These are phyloP conservation scores for Epinephelus fuscoguttatus DNA, from an alignment of 2,113 vertebrate species.

Conservation along the genomic window DNA sequence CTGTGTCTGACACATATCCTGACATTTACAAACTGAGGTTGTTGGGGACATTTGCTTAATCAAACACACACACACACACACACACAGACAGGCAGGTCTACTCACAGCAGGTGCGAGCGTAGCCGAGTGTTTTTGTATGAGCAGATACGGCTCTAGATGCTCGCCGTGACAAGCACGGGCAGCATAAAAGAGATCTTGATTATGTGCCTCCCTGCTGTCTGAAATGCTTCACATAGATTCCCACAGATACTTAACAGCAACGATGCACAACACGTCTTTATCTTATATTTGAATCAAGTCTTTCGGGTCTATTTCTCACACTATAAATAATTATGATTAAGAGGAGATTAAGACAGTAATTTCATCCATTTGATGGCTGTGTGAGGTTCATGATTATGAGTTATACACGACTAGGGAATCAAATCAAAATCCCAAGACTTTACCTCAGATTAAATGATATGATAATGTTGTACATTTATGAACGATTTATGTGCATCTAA, in stretches of 20 bases:
- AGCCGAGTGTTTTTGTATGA: conserved; percentile 13
- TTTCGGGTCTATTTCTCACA: background rate
- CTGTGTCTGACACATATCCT: background rate
- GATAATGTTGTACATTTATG: background rate
- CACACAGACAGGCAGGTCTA: conserved; percentile 4
- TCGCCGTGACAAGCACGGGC: background rate
- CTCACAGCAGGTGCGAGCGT: conserved; percentile 4
- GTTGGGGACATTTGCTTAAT: background rate
- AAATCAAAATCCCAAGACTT: background rate
- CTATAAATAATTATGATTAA: background rate
- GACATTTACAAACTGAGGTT: background rate
- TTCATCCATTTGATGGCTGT: background rate
- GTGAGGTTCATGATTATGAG: background rate
- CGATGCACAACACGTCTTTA: background rate
- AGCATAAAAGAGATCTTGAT: conserved; percentile 13
- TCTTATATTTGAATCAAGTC: background rate
- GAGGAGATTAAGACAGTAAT: background rate
- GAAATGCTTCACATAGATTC: background rate
- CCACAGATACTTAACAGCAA: background rate
- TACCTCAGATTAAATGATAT: background rate
- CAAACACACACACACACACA: background rate
- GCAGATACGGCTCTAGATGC: background rate
- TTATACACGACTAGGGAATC: background rate
- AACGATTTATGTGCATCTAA: background rate
- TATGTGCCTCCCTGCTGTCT: background rate